Evolutionary conservation across 2,888 invertebrate genomes (phyloP), one percentile per base, ranked within the genome.

Genomic region (Ornithoptera alexandrae): DNA sequence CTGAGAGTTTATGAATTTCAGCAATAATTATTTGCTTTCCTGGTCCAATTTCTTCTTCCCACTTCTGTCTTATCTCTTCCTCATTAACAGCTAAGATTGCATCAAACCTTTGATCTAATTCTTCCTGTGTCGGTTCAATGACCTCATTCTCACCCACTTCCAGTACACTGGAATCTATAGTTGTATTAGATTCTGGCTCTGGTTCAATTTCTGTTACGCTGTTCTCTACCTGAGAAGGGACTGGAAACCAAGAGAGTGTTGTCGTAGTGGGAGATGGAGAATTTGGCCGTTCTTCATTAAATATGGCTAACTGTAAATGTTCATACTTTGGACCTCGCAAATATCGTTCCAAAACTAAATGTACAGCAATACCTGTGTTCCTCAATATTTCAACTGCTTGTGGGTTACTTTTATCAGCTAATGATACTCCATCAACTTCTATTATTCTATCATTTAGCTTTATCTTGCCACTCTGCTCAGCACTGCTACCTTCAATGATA

Each of bases 391-490:
- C 98, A 46, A 99, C 99, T 17, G 99, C 98, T 84, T 99, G 97
- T 79, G 98, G 98, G 89, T 99, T 99, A 69, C 97, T 98, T 82
- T 97, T 97, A 70, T 98, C 98, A 74, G 97, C 95, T 78, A 99
- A 93, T 15, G 97, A 96, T 79, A 95, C 94, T 24, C 97, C 98
- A 88, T 99, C 98, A 57, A 96, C 99, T 93, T 98, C 97, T 72
- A 99, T 96, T 81, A 99, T 99, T 82, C 99, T 96, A 92, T 99
- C 99, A 87, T 99, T 99, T 79, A 98, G 95, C 89, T 96, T 96
- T 80, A 99, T 98, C 88, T 96, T 95, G 68, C 96, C 96, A 84
- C 98, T 98, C 79, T 97, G 92, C 84, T 98, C 98, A 0, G 99
- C 99, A 68, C 98, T 98, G 88, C 99, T 98, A 67, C 98, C 98